Evolutionary conservation across 2,797 vertebrate genomes (phyloP).

Genomic region (Loris lydekkerianus): DNA sequence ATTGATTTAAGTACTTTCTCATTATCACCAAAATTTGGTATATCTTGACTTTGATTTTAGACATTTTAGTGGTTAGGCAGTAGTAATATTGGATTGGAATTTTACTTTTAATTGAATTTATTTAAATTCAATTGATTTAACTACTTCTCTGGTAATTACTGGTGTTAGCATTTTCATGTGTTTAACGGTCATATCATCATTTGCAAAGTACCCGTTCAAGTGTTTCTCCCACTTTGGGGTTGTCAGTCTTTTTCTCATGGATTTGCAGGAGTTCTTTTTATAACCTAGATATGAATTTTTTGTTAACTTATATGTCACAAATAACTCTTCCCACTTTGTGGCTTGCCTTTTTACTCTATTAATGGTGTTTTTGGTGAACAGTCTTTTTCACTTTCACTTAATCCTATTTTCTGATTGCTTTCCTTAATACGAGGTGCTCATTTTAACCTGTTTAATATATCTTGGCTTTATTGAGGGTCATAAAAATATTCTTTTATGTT

Average conservation of each 20-base stretch:
- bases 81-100: neutral
- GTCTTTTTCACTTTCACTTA: neutral
- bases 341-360: neutral
- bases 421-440: neutral
- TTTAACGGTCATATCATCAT: neutral
- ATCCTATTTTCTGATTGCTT: neutral
- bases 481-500: neutral
- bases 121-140: neutral
- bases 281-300: neutral
- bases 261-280: neutral
- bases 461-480: neutral
- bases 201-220: neutral
- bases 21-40: neutral
- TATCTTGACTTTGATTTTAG: neutral
- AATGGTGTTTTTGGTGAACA: neutral
- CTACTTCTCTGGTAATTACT: neutral
- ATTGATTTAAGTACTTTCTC: neutral
- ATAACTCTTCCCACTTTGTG: neutral
- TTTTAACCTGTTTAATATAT: neutral
- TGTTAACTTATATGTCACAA: neutral
- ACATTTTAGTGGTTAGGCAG: neutral
- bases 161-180: neutral
- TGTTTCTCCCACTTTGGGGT: neutral
- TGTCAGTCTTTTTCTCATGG: neutral
- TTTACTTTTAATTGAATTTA: neutral